Evolutionary conservation across 2,113 vertebrate genomes (phyloP).

Genomic region (Rutilus rutilus): DNA sequence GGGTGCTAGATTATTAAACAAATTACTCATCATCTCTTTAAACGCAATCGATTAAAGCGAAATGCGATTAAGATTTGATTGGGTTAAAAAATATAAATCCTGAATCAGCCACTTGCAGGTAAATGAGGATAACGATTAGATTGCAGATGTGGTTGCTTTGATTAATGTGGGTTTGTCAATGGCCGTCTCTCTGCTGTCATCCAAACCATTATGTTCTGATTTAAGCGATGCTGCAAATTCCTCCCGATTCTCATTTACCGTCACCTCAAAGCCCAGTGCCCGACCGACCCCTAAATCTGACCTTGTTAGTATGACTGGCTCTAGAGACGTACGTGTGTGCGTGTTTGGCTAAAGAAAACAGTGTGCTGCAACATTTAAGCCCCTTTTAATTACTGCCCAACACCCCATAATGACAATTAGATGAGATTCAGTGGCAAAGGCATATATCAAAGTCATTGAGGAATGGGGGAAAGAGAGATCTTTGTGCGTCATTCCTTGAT

Average conservation of each 20-base stretch:
- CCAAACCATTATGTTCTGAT: conserved; percentile 45
- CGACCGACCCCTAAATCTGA: conserved; percentile 45
- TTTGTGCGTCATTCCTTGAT: conserved; percentile 27
- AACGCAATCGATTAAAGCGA: conserved; percentile 28
- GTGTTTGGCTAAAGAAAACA: conserved; percentile 22
- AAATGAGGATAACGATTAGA: conserved; percentile 50
- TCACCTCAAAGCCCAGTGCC: conserved; percentile 21
- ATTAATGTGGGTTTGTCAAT: conserved; percentile 47
- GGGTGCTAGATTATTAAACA: conserved; percentile 29
- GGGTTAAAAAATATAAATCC: conserved; percentile 45
- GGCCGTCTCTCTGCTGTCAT: conserved; percentile 38
- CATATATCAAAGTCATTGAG: conserved; percentile 37
- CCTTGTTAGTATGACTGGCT: conserved; percentile 32
- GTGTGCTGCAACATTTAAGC: conserved; percentile 17
- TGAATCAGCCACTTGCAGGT: conserved; percentile 50
- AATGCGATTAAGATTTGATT: conserved; percentile 42
- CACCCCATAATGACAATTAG: conserved; percentile 41
- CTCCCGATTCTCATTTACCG: conserved; percentile 33
- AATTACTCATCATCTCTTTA: conserved; percentile 46
- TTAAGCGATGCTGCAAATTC: conserved; percentile 40
- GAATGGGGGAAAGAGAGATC: conserved; percentile 25
- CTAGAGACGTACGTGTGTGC: background rate
- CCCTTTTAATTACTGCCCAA: conserved; percentile 37
- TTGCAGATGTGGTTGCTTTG: conserved; percentile 41
- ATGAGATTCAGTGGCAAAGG: conserved; percentile 22